A percentile compares a stretch with the other conserved stretches of the same genome.
phyloP scores from a whole-genome alignment of 2,113 vertebrate species.

The Prietella phreatophila region DNA sequence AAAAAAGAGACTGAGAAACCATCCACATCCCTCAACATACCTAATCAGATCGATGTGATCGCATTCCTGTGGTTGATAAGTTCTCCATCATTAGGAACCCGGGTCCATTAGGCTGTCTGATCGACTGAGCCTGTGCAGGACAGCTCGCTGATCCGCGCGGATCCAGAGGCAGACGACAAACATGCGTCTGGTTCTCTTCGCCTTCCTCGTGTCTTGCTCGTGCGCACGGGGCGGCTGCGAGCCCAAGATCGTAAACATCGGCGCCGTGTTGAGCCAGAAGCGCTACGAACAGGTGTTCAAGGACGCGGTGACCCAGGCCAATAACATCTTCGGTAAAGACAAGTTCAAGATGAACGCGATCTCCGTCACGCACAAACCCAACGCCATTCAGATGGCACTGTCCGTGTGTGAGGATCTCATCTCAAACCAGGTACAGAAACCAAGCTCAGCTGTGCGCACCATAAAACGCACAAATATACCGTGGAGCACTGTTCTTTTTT shows the following conservation, averaged over 20 bases:
- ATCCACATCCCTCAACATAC: conserved; percentile 29
- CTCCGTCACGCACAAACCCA: conserved; percentile 93
- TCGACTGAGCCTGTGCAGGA: conserved; percentile 35
- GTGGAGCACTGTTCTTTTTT: neutral
- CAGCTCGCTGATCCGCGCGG: conserved; percentile 49
- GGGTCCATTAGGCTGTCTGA: conserved; percentile 12
- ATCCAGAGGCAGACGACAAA: conserved; percentile 29
- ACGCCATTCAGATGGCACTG: conserved; percentile 97
- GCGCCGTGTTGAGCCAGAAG: conserved; percentile 92
- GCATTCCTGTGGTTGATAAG: conserved; percentile 50
- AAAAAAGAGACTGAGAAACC: neutral
- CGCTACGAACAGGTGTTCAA: conserved; percentile 93
- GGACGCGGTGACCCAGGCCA: conserved; percentile 89
- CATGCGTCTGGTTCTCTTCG: conserved; percentile 84
- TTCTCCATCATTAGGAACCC: conserved; percentile 22
- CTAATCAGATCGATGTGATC: conserved; percentile 24
- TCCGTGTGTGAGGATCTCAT: conserved; percentile 98
- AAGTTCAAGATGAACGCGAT: conserved; percentile 97
- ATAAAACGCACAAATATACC: neutral
- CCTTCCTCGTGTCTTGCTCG: conserved; percentile 83
- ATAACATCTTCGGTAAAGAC: conserved; percentile 85
- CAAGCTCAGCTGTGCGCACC: neutral
- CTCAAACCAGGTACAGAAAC: conserved; percentile 85
- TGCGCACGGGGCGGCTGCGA: conserved; percentile 86
- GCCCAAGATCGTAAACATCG: conserved; percentile 90